Evolutionary conservation across 2,888 invertebrate species (phyloP), one percentile per base, ranked within the genome.

Genomic region (Drosophila subquinaria): DNA sequence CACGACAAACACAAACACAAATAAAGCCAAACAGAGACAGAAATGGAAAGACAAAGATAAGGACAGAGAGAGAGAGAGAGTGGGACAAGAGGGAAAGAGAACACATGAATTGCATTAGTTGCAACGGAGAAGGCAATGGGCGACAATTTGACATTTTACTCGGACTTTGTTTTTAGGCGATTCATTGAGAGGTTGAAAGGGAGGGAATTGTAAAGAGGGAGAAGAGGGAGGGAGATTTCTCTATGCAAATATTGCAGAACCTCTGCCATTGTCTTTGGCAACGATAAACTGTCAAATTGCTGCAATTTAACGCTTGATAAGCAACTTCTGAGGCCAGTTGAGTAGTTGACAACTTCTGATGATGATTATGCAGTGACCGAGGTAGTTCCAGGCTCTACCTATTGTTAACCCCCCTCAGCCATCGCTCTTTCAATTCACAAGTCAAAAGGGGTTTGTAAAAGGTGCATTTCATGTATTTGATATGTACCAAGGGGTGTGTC

Each of bases 211-310:
- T n/a, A 20, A 3, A 15, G 4, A 10, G 15, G n/a, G 36, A 42
- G 10, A 30, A 17, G 61, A 5, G 17, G 17, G 17, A 17, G 17
- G 17, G 42, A 48, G 48, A 30, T n/a, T 23, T 30, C 59, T 45
- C 53, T 66, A 60, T 76, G 80, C 76, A 80, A 76, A 80, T 77
- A 80, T 51, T 59, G 50, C 55, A 36, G 55, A 40, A 53, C 64
- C 79, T 50, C 33, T 27, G 38, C 42, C 64, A 79, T 70, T 79
- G 76, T 76, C 64, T 76, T 61, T 62, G 69, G 53, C 60, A 67
- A 85, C 85, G 90, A 86, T 90, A 90, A 90, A 85, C 81, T 85
- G 90, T 89, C 85, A 90, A 89, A 89, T 90, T 90, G 89, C 82
- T 70, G 86, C 85, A 90, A 90, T 91, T 91, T 91, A 86, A 90